phyloP scores from a whole-genome alignment of 1,140 invertebrate species.

The Lycorma delicatula region DNA sequence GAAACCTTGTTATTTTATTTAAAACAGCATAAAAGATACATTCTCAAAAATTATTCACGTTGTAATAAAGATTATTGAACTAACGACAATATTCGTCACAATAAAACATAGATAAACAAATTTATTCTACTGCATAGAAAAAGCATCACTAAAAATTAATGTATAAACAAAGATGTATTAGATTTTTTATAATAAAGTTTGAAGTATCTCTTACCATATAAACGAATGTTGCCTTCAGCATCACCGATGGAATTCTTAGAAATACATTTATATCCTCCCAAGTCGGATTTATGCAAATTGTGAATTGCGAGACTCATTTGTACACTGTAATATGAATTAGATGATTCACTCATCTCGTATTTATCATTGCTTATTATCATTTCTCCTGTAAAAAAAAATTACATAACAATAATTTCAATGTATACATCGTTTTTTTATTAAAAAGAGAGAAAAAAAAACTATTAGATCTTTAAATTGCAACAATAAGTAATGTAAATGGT shows the following conservation, averaged over 20 bases:
- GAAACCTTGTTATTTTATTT: too few relatives aligned
- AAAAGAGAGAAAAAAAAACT: too few relatives aligned
- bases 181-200: background rate
- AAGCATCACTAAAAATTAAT: background rate
- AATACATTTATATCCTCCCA: conserved; percentile 79
- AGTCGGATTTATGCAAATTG: conserved; percentile 66
- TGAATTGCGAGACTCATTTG: conserved; percentile 74
- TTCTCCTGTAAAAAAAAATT: conserved; percentile 47
- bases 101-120: background rate
- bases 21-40: too few relatives aligned
- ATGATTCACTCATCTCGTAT: conserved; percentile 61
- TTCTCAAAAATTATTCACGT: too few relatives aligned
- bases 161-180: background rate
- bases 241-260: conserved; percentile 87
- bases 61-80: background rate
- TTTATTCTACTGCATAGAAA: background rate
- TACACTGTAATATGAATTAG: conserved; percentile 68
- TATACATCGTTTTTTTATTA: too few relatives aligned
- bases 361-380: conserved; percentile 75
- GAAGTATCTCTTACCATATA: conserved; percentile 65
- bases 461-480: too few relatives aligned
- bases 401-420: too few relatives aligned
- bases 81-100: background rate
- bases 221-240: conserved; percentile 76
- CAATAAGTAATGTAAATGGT: too few relatives aligned